Percentiles rank a stretch among this genome's conserved stretches.
Evolutionary conservation across 2,113 vertebrate species (phyloP).

Genomic region (Semicossyphus pulcher): DNA sequence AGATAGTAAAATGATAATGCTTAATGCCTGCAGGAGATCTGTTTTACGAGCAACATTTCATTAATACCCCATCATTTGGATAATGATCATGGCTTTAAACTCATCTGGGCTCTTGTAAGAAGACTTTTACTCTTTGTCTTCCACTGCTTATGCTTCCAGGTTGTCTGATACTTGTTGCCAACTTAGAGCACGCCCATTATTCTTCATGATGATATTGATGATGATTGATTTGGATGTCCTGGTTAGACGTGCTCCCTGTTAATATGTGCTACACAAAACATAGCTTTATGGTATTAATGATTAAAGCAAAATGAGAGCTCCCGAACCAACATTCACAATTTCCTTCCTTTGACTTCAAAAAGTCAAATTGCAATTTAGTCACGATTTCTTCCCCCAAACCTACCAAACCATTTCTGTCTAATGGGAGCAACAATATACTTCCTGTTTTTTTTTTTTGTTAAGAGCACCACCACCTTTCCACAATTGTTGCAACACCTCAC

Average conservation of each 20-base stretch:
- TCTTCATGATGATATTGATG: not conserved
- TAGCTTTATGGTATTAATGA: not conserved
- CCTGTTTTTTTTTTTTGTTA: conserved; percentile 3
- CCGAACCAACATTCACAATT: not conserved
- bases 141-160: conserved; percentile 9
- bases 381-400: not conserved
- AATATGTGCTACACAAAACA: not conserved
- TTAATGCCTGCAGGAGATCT: conserved; percentile 18
- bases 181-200: not conserved
- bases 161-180: conserved; percentile 11
- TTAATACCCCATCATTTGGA: conserved; percentile 49
- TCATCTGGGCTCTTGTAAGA: conserved; percentile 31
- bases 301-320: not conserved
- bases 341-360: too few relatives aligned
- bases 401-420: conserved; percentile 24
- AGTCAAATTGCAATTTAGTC: conserved; percentile 20
- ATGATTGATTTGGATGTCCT: too few relatives aligned
- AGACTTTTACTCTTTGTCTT: too few relatives aligned
- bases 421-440: not conserved
- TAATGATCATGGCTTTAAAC: conserved; percentile 36
- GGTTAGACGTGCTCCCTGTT: too few relatives aligned
- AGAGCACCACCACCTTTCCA: conserved; percentile 22
- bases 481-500: conserved; percentile 44
- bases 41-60: conserved; percentile 50
- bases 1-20: conserved; percentile 34